Base-by-base conservation (phyloP, 2,113 vertebrate genomes). In the Rutilus rutilus region DNA sequence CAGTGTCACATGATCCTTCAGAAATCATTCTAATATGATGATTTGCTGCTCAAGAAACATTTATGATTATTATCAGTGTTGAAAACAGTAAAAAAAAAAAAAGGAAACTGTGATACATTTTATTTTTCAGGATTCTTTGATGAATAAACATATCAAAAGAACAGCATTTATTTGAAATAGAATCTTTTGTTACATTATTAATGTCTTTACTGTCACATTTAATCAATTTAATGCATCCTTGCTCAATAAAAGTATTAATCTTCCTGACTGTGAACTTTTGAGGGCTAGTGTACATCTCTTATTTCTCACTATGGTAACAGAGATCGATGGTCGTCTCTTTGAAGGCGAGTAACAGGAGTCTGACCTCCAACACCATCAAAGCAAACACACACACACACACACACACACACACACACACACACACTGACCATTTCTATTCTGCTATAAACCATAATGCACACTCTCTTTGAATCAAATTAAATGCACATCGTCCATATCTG, bases 331-430 rank as follows among this genome's bases (percentile, higher is more conserved):
- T 23, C 36, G 11, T 27, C 12, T 76, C 90, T 87, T 92, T 92
- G 89, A 94, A 92, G 92, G 69, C 82, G 89, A 89, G 89, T 84
- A 86, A 47, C 78, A 39, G 33, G 52, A 57, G 67, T 42, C 82
- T 75, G 42, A 52, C 42, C 80, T 85, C 83, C 64, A 85, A 85
- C 69, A 69, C 88, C 91, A 91, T 92, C 90, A 94, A 93, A 92
- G 90, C 71, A 69, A 39, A 67, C 74, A 86, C 87, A 83, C 90
- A 92, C 89, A 21, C 64, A 60, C 85, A 88, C 89, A 71, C 87
- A 73, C 74, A 36, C 30, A 36, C 36, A 36, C 36, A 36, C 69
- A 71, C 39, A 67, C 73, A 86, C 87, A 84, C 90, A 92, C 89
- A 21, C 67, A 54, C 85, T 4, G 30, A 33, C 15, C 17, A 1